Evolutionary conservation across 2,113 vertebrate species (phyloP), one percentile per base, ranked within the genome.

Genomic region (Phylloscopus whistleri): DNA sequence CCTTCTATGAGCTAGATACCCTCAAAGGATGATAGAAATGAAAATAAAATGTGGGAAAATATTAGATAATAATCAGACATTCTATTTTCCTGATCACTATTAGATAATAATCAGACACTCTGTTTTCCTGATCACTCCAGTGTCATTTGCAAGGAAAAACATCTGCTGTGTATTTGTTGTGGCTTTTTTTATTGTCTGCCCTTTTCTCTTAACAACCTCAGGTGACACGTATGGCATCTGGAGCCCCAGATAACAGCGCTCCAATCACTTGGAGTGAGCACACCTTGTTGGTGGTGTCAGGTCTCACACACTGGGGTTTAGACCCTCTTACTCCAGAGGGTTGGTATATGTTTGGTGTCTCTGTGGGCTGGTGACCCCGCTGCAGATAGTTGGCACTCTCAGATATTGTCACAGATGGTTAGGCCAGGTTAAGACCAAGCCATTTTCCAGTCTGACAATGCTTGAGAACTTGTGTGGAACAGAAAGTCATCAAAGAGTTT

Each of bases 21-120:
- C 44, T 56, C 46, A 1, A 6, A 92, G 66, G 46, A 76, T 60
- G 35, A 43, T 83, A 62, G 4, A 43, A 87, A 39, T 53, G 67
- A 74, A 59, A 88, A 87, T 51, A 80, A 85, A 67, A 56, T 58
- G 8, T 53, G 21, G 88, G 84, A 84, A 90, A 89, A 89, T 85
- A 89, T 81, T 93, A 72, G 66, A 81, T 56, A 62, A 60, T 52
- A 89, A 91, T 18, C 41, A 80, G 30, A 33, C 31, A 56, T 33
- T 77, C 21, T 53, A 66, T 84, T 63, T 90, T 89, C 53, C 41
- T 68, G 31, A 93, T 48, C 6, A 30, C 48, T 55, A 90, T 81
- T 93, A 72, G 66, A 81, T 56, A 62, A 60, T 52, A 90, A 91
- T 18, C 41, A 80, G 30, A 33, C 31, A 56, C 35, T 78, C 21